Conservation (phyloP, 1,140 invertebrate species). For the Scylla paramamosain region DNA sequence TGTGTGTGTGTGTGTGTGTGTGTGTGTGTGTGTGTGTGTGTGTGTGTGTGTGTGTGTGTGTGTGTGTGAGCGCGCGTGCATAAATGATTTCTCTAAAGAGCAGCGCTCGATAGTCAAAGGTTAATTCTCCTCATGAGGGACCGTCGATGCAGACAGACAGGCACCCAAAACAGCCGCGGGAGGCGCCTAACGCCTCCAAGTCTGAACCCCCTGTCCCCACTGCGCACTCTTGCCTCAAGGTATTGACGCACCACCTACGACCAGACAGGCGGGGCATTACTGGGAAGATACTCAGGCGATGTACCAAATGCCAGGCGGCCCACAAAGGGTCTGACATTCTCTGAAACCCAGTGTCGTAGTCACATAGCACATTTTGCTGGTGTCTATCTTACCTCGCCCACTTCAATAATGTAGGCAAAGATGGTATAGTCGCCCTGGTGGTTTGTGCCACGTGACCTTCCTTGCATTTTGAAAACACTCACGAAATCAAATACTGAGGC, state of each 20-base stretch:
- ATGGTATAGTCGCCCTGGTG: too few relatives aligned
- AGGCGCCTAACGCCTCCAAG: too few relatives aligned
- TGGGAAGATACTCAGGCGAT: too few relatives aligned
- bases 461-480: too few relatives aligned
- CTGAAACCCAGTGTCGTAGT: too few relatives aligned
- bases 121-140: background rate
- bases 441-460: too few relatives aligned
- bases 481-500: too few relatives aligned
- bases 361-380: too few relatives aligned
- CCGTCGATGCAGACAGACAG: background rate
- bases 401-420: too few relatives aligned
- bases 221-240: background rate
- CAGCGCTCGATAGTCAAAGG: background rate
- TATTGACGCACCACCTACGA: background rate
- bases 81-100: background rate
- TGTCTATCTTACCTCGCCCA: too few relatives aligned
- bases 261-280: background rate
- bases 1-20: constrained; percentile 39
- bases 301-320: too few relatives aligned
- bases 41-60: constrained; percentile 27
- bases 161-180: background rate
- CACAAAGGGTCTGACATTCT: too few relatives aligned
- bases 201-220: background rate
- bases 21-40: constrained; percentile 36
- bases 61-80: background rate